Percentiles rank a stretch among this genome's conserved stretches.
phyloP scores from a whole-genome alignment of 2,888 invertebrate species.

The Drosophila antonietae region DNA sequence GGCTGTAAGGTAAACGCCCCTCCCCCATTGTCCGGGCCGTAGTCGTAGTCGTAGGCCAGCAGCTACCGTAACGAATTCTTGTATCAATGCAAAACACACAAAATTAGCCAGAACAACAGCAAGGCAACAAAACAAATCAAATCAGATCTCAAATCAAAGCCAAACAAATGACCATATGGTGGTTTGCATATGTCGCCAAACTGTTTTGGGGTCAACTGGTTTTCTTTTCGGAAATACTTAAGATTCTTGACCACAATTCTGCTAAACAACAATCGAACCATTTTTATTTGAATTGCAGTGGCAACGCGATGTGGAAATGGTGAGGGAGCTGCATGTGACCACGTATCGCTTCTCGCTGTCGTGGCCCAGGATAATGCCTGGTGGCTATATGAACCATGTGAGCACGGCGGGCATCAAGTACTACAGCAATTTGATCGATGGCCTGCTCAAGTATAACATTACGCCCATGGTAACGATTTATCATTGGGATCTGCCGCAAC shows the following conservation, averaged over 20 bases:
- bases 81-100: slow-evolving; percentile 46
- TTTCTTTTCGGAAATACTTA: slow-evolving; percentile 42
- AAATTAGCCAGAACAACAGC: slow-evolving; percentile 45
- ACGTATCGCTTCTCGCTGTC: slow-evolving; percentile 90
- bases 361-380: slow-evolving; percentile 91
- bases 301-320: slow-evolving; percentile 88
- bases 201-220: slow-evolving; percentile 46
- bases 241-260: slow-evolving; percentile 39
- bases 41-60: slow-evolving; percentile 35
- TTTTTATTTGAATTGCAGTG: slow-evolving; percentile 72
- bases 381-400: slow-evolving; percentile 87
- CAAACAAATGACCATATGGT: slow-evolving; percentile 22
- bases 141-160: neutral
- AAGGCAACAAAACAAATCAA: neutral
- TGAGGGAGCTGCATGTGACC: slow-evolving; percentile 87
- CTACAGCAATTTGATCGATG: slow-evolving; percentile 91
- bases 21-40: slow-evolving; percentile 39
- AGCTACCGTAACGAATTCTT: slow-evolving; percentile 44
- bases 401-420: slow-evolving; percentile 90
- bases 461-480: slow-evolving; percentile 90
- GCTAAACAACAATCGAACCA: neutral
- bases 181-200: slow-evolving; percentile 44
- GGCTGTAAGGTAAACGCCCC: slow-evolving; percentile 43
- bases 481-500: slow-evolving; percentile 90
- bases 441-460: slow-evolving; percentile 88